Evolutionary conservation across 30 jellyfish, hydroid and myxozoan genomes (phyloP), one percentile per base, ranked within the genome.

Genomic region (Chrysaora quinquecirrha): DNA sequence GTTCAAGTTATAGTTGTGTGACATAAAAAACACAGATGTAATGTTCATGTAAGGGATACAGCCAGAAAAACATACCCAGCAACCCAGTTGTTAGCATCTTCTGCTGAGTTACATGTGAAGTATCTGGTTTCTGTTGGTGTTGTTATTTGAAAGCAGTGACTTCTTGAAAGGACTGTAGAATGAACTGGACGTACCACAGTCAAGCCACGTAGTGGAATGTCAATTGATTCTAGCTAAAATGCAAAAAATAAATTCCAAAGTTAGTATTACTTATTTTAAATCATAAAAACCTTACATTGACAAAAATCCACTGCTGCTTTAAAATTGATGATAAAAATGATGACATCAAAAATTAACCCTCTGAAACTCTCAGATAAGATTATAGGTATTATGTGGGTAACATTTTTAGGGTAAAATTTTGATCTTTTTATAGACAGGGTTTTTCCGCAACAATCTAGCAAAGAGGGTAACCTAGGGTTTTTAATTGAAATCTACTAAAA

Each of bases 121-220:
- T 91, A 91, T 20, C 89, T 66, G 34, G 91, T 84, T 35, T 84
- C 98, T 34, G 76, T 31, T 0, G 98, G 98, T 25, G 98, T 91
- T 27, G 95, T 80, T 24, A 91, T 75, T 80, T 91, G 98, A 65
- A 91, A 91, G 67, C 96, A 84, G 69, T 81, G 95, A 29, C 89
- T 77, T 50, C 95, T 47, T 22, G 76, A 85, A 32, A 91, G 76
- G 6, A 91, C 96, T 16, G 95, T 91, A 10, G 94, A 74, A 64
- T 91, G 98, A 35, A 91, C 95, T n/a, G 98, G 98, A 1, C 98
- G 96, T 16, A 91, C 91, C 16, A 91, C 91, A 18, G 96, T 83
- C 60, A 84, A 76, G 48, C 95, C 98, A 24, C 96, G 91, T 46
- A 83, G 64, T 10, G 96, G 95, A 19, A 91, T 31, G 64, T 91